Conservation (phyloP, 2,113 vertebrate genomes). For the Epinephelus cyanopodus region DNA sequence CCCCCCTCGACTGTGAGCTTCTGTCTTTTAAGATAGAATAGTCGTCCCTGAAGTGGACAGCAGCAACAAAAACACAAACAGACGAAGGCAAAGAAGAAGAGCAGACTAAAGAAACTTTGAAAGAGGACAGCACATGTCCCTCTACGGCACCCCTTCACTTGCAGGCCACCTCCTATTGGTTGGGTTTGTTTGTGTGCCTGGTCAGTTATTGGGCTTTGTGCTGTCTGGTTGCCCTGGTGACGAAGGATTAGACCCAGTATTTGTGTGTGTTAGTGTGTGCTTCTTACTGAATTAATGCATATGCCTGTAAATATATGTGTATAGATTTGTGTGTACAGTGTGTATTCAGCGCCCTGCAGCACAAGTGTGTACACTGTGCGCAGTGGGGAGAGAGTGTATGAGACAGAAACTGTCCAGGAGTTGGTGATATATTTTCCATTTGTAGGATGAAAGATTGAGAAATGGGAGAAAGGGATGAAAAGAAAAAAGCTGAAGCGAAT, state of each 20-base stretch:
- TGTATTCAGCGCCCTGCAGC: background rate
- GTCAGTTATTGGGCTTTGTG: slow-evolving; percentile 16
- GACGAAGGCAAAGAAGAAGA: background rate
- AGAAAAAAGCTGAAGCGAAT: no score
- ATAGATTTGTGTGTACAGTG: background rate
- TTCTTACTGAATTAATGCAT: background rate
- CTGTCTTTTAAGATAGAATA: slow-evolving; percentile 21
- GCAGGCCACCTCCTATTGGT: slow-evolving; percentile 31
- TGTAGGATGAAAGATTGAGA: background rate
- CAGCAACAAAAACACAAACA: slow-evolving; percentile 19
- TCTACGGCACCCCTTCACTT: background rate
- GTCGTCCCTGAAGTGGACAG: slow-evolving; percentile 21
- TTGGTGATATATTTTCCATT: background rate
- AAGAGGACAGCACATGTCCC: background rate
- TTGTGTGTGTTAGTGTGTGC: background rate
- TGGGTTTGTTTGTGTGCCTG: slow-evolving; percentile 15
- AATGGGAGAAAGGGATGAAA: no score
- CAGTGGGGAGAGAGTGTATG: background rate
- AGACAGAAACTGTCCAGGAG: no score
- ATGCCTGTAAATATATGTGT: background rate
- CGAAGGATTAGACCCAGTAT: slow-evolving; percentile 26
- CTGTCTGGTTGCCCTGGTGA: slow-evolving; percentile 54
- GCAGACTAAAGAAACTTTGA: background rate
- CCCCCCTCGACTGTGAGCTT: background rate
- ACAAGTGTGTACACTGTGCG: no score